A percentile compares a stretch with the other conserved stretches of the same genome.
phyloP scores from a whole-genome alignment of 2,888 invertebrate genomes.

The Euclidia mi region DNA sequence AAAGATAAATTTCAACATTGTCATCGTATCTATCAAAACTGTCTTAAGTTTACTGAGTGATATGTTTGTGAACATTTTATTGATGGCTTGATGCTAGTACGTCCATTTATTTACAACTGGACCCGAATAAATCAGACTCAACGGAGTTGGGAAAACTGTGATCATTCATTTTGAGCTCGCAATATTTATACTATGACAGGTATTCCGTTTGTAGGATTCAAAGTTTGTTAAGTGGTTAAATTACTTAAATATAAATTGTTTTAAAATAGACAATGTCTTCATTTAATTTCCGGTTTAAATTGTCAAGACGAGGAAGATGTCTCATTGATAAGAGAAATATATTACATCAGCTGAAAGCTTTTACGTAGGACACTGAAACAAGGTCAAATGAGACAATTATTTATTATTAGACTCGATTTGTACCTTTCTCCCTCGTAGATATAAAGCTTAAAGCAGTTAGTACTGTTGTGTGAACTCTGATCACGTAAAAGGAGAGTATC shows the following conservation, averaged over 20 bases:
- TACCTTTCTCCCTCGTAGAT: neutral
- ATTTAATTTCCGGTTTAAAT: no score
- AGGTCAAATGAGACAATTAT: no score
- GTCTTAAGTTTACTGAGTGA: slow-evolving; percentile 67
- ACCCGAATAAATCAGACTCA: slow-evolving; percentile 75
- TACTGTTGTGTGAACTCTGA: neutral
- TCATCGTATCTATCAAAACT: slow-evolving; percentile 57
- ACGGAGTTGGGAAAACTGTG: slow-evolving; percentile 71
- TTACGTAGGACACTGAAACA: no score
- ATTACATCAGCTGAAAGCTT: neutral
- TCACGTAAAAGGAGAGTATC: slow-evolving; percentile 1
- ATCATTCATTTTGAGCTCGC: slow-evolving; percentile 71
- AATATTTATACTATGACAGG: slow-evolving; percentile 58
- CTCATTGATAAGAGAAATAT: neutral
- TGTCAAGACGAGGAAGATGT: neutral
- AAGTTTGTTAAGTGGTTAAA: slow-evolving; percentile 40
- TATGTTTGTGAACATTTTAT: slow-evolving; percentile 76
- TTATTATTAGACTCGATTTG: neutral
- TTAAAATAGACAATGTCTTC: slow-evolving; percentile 9
- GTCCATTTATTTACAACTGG: slow-evolving; percentile 73
- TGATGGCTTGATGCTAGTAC: slow-evolving; percentile 72
- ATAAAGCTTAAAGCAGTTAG: neutral
- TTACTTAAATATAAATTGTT: slow-evolving; percentile 36
- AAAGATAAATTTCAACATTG: slow-evolving; percentile 49
- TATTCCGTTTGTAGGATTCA: slow-evolving; percentile 27